Percentiles rank a stretch among this genome's conserved stretches.
These are phyloP conservation scores for Meganola albula DNA, from an alignment of 2,888 invertebrate genomes.

Conservation along the genomic window DNA sequence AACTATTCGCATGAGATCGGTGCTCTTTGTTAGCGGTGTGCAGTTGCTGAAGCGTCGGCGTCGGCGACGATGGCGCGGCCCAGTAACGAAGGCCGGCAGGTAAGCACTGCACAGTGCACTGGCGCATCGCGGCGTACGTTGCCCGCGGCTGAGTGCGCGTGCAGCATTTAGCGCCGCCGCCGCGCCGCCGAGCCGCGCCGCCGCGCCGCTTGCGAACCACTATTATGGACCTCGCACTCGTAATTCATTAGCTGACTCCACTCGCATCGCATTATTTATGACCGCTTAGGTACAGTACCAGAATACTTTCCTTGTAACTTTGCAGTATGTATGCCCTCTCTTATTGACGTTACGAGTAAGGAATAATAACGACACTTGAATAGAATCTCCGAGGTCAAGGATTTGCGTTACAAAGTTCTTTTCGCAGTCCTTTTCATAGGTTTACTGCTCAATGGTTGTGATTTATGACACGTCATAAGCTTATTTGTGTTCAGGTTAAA, in stretches of 20 bases:
- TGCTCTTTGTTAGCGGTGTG: constrained; percentile 36
- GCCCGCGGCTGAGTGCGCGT: constrained; percentile 39
- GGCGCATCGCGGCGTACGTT: constrained; percentile 28
- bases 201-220: constrained; percentile 41
- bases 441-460: constrained; percentile 32
- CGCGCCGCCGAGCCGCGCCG: constrained; percentile 27
- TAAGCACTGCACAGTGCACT: constrained; percentile 19
- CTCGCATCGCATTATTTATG: constrained; percentile 65
- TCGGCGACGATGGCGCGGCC: constrained; percentile 7
- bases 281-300: constrained; percentile 57
- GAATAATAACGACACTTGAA: constrained; percentile 61
- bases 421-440: constrained; percentile 34
- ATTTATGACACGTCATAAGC: constrained; percentile 39
- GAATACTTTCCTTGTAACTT: constrained; percentile 49
- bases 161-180: constrained; percentile 18
- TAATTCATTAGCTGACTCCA: constrained; percentile 70
- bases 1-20: constrained; percentile 55
- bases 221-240: constrained; percentile 53
- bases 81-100: constrained; percentile 16
- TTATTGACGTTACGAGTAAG: constrained; percentile 43
- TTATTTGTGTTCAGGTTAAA: constrained; percentile 22
- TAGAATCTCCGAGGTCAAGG: constrained; percentile 58
- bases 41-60: constrained; percentile 16
- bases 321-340: constrained; percentile 39
- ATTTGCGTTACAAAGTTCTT: constrained; percentile 48